Evolutionary conservation across 2,888 invertebrate genomes (phyloP).

Genomic region (Stenoptilia bipunctidactyla): DNA sequence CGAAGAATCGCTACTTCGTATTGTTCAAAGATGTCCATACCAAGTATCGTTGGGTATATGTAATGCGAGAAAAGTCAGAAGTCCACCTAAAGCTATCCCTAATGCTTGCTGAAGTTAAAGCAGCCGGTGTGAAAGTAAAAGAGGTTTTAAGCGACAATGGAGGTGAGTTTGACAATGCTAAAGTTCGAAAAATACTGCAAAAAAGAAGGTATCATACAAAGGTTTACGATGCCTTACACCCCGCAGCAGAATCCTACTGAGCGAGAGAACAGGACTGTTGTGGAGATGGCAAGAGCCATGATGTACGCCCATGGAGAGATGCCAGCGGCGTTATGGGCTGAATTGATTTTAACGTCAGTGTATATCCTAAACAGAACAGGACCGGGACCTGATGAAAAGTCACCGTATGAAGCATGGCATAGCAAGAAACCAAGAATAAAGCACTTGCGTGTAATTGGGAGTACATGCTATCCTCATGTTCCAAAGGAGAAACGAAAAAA

Average conservation of each 20-base stretch:
- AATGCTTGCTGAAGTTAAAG: background rate
- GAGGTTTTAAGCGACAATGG: constrained; percentile 2
- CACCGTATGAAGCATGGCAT: too few relatives aligned
- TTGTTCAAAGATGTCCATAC: too few relatives aligned
- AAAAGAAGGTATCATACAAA: background rate
- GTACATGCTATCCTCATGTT: background rate
- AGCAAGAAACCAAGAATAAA: too few relatives aligned
- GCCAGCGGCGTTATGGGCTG: background rate
- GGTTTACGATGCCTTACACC: constrained; percentile 3
- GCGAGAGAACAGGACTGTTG: too few relatives aligned
- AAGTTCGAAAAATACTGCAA: background rate
- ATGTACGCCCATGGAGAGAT: background rate
- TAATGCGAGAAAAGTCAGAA: too few relatives aligned
- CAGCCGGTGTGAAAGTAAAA: background rate
- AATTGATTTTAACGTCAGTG: background rate
- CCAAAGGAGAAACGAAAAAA: background rate
- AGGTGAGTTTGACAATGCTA: constrained; percentile 4
- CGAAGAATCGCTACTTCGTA: too few relatives aligned
- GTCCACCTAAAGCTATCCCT: too few relatives aligned
- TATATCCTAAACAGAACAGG: too few relatives aligned
- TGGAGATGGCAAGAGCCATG: constrained; percentile 3
- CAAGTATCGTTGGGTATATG: too few relatives aligned
- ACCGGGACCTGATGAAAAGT: too few relatives aligned
- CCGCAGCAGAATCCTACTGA: constrained; percentile 3
- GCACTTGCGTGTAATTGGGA: too few relatives aligned